Evolutionary conservation across 2,888 invertebrate species (phyloP).

Genomic region (Noctua pronuba): DNA sequence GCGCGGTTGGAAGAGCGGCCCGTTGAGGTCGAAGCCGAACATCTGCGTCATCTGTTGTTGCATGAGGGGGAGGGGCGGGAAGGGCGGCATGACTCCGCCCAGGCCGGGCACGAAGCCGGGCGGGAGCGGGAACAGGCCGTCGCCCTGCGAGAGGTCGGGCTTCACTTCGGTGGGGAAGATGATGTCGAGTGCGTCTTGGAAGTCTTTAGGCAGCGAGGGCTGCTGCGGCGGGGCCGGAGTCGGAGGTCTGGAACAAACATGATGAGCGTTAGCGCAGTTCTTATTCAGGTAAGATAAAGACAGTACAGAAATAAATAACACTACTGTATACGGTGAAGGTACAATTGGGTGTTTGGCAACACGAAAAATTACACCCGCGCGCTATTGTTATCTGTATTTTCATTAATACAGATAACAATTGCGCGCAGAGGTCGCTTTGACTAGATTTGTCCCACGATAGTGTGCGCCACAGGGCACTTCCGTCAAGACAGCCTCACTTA

Average conservation of each 20-base stretch:
- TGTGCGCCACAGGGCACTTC: too few relatives aligned
- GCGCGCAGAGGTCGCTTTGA: too few relatives aligned
- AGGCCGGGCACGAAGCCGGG: constrained; percentile 70
- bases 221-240: constrained; percentile 61
- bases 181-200: constrained; percentile 92
- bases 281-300: background rate
- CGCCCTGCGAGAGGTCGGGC: constrained; percentile 65
- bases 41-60: constrained; percentile 79
- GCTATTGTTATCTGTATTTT: too few relatives aligned
- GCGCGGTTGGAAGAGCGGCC: constrained; percentile 76
- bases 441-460: too few relatives aligned
- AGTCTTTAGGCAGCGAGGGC: constrained; percentile 90
- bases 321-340: too few relatives aligned
- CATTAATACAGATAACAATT: too few relatives aligned
- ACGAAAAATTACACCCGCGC: background rate
- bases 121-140: constrained; percentile 63
- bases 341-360: background rate
- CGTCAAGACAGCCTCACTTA: too few relatives aligned
- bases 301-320: background rate
- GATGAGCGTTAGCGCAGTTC: background rate
- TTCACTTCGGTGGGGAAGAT: constrained; percentile 90
- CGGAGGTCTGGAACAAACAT: constrained; percentile 42
- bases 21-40: constrained; percentile 84
- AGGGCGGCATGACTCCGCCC: constrained; percentile 71
- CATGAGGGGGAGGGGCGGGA: constrained; percentile 72